These are phyloP conservation scores for Eclectus roratus DNA, from an alignment of 2,113 vertebrate genomes.

Conservation along the genomic window DNA sequence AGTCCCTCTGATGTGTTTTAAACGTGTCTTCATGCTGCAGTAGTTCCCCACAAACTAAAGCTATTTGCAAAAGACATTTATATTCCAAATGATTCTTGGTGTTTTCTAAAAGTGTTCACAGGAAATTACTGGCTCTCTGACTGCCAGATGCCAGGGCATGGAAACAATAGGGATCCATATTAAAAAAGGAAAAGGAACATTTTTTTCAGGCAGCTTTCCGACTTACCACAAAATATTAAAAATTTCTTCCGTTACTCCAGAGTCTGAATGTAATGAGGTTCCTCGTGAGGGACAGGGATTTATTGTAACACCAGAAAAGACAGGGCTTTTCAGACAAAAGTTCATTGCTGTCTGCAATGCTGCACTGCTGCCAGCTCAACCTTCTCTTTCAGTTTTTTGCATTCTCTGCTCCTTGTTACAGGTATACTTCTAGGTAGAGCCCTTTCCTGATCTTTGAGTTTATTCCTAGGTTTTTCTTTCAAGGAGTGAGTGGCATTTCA, in stretches of 20 bases:
- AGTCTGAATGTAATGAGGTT: background rate
- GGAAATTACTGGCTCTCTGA: background rate
- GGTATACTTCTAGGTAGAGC: background rate
- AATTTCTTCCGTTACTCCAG: background rate
- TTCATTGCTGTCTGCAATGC: background rate
- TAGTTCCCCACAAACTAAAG: background rate
- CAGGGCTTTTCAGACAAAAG: background rate
- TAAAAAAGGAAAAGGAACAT: background rate
- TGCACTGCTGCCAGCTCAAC: background rate
- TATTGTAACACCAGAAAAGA: background rate
- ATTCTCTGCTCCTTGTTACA: background rate
- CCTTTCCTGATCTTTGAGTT: background rate
- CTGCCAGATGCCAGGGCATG: background rate
- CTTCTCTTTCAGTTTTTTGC: background rate
- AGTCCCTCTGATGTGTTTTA: background rate
- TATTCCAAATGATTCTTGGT: background rate
- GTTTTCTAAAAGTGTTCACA: slow-evolving; percentile 12
- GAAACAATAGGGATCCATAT: background rate
- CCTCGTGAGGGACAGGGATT: background rate
- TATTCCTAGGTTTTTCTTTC: background rate
- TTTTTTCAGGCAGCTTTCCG: background rate
- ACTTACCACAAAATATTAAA: background rate
- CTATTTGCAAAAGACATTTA: background rate
- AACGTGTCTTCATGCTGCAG: background rate
- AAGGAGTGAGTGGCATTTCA: background rate